Percentiles rank a stretch among this genome's conserved stretches.
phyloP scores from a whole-genome alignment of 2,888 invertebrate species.

The Colletes collaris region DNA sequence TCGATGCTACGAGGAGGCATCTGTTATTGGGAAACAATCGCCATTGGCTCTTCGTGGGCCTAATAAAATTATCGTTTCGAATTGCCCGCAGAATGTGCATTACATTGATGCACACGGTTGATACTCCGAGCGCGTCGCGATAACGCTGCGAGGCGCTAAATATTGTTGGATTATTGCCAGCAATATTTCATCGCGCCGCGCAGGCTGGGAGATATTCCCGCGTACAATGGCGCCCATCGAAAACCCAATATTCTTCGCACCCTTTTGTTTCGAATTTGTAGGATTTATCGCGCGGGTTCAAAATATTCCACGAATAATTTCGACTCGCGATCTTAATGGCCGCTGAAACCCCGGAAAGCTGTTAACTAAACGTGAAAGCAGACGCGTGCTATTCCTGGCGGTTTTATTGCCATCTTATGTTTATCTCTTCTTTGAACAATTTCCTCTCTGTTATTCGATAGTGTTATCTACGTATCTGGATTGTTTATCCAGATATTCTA shows the following conservation, averaged over 20 bases:
- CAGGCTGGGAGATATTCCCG: background rate
- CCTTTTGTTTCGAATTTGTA: background rate
- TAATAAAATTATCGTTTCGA: constrained; percentile 37
- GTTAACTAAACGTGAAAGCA: too few species aligned
- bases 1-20: constrained; percentile 1
- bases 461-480: too few species aligned
- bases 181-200: constrained; percentile 5
- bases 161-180: constrained; percentile 21
- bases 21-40: constrained; percentile 43
- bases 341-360: too few species aligned
- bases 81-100: constrained; percentile 24
- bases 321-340: background rate
- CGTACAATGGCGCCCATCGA: background rate
- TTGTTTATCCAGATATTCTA: too few species aligned
- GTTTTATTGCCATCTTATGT: too few species aligned
- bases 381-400: too few species aligned
- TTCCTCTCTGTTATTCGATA: too few species aligned
- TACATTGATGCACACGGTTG: constrained; percentile 4
- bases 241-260: background rate
- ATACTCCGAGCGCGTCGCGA: constrained; percentile 7
- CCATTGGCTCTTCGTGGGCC: constrained; percentile 13
- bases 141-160: constrained; percentile 7
- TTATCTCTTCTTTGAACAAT: too few species aligned
- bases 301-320: background rate
- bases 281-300: constrained; percentile 7